phyloP scores from a whole-genome alignment of 2,888 invertebrate genomes.

The Sipha maydis region DNA sequence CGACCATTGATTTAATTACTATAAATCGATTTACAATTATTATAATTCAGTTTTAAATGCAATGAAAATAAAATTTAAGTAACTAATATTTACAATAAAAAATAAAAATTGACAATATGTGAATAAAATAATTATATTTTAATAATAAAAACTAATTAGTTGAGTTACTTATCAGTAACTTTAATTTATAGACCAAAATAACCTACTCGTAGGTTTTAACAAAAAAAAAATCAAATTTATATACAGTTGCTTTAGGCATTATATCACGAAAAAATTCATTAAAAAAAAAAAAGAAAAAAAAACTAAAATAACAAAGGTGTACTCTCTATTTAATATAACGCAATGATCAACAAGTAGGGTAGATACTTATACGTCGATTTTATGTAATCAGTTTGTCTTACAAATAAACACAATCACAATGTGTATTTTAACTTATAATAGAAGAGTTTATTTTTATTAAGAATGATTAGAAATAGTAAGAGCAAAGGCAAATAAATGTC shows the following conservation, averaged over 20 bases:
- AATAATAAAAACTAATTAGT: slow-evolving; percentile 42
- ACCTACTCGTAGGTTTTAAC: slow-evolving; percentile 47
- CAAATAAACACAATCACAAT: slow-evolving; percentile 57
- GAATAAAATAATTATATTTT: slow-evolving; percentile 25
- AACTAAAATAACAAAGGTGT: slow-evolving; percentile 41
- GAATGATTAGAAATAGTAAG: slow-evolving; percentile 59
- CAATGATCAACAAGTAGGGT: slow-evolving; percentile 40
- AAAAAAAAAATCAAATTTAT: slow-evolving; percentile 46
- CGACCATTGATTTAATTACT: not conserved
- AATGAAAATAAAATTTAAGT: slow-evolving; percentile 20
- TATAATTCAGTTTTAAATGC: slow-evolving; percentile 30
- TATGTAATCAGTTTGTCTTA: slow-evolving; percentile 49
- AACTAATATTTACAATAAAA: slow-evolving; percentile 40
- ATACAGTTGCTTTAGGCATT: slow-evolving; percentile 28
- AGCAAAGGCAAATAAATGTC: slow-evolving; percentile 42
- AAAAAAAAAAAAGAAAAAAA: slow-evolving; percentile 50
- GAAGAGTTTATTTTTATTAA: slow-evolving; percentile 55
- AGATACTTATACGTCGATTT: slow-evolving; percentile 42
- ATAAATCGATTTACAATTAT: slow-evolving; percentile 6
- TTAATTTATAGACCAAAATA: slow-evolving; percentile 32
- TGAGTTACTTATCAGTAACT: slow-evolving; percentile 8
- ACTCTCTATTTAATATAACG: slow-evolving; percentile 46
- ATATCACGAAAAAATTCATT: slow-evolving; percentile 43
- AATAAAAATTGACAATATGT: slow-evolving; percentile 48
- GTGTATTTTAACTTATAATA: slow-evolving; percentile 59